Evolutionary conservation across 2,797 vertebrate species (phyloP).

Genomic region (Euphonia xanthogaster): DNA sequence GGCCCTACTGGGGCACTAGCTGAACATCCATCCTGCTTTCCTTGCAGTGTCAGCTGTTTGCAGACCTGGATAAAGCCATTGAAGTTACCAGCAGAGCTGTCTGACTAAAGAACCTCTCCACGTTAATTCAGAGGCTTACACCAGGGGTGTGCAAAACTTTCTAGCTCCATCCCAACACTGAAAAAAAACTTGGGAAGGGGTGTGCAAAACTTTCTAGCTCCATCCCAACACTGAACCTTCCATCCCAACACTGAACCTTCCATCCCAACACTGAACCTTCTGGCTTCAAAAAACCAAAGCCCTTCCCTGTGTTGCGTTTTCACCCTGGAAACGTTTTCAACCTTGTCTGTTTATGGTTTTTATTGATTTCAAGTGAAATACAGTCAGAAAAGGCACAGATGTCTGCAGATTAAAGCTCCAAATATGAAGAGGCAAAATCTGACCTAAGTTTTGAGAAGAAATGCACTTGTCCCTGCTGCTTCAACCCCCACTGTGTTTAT

Average conservation of each 20-base stretch:
- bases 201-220: not conserved
- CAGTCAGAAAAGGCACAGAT: not conserved
- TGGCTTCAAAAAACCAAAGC: not conserved
- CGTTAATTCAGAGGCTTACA: not conserved
- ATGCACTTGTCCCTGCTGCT: not conserved
- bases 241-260: too few species aligned
- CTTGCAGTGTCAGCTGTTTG: not conserved
- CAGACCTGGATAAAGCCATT: not conserved
- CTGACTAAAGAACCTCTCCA: not conserved
- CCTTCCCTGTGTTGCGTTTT: not conserved
- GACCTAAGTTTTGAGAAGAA: not conserved
- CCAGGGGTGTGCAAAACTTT: not conserved
- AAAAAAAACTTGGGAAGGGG: too few species aligned
- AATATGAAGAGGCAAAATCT: not conserved
- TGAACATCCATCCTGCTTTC: not conserved
- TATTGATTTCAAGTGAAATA: not conserved
- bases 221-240: too few species aligned
- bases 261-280: not conserved
- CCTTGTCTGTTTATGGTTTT: not conserved
- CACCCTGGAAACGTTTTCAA: not conserved
- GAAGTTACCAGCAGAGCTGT: fast-evolving
- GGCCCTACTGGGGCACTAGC: not conserved
- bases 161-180: not conserved
- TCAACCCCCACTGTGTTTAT: not conserved
- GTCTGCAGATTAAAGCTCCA: not conserved